Evolutionary conservation across 2,113 vertebrate genomes (phyloP), one percentile per base, ranked within the genome.

Genomic region (Pseudonaja textilis): DNA sequence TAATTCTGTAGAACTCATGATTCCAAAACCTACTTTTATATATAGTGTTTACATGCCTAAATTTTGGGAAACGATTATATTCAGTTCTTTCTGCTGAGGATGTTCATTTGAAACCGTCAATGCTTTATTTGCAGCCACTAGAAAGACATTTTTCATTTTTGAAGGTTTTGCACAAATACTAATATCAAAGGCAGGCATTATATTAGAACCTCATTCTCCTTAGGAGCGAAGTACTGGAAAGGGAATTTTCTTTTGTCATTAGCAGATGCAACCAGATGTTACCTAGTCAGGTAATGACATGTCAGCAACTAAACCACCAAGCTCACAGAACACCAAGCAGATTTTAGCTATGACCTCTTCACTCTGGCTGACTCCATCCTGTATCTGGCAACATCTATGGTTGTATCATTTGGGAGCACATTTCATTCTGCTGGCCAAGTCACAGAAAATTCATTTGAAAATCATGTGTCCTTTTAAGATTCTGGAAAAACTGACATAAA

Each of bases 401-500:
- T 7, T 42, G 14, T 47, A 34, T 45, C 39, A 39, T 22, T 29
- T 89, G 54, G 42, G 14, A 45, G 52, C 23, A 26, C 4, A 89
- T 89, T 89, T 92, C 34, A 81, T 47, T 59, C 29, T 56, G 11
- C 9, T 57, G n/a, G 69, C 18, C n/a, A 57, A 89, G 10, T 34
- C 64, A 50, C 34, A 45, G 52, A 57, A 29, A 85, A 10, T 56
- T 85, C 54, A 26, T 85, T 56, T 85, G 92, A 89, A 47, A 89
- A 45, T 11, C 50, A 85, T 69, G 89, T 5, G 6, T 57, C 22
- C 29, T 86, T 22, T 45, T 59, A 64, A 47, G 42, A 92, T 8
- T 52, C 25, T 39, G 1, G 3, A 42, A 0, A 0, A 42, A 39
- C 45, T 1, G 86, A 12, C 7, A 1, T 6, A 3, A 0, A 50